phyloP scores from a whole-genome alignment of 2,113 vertebrate genomes.

The Indri indri region DNA sequence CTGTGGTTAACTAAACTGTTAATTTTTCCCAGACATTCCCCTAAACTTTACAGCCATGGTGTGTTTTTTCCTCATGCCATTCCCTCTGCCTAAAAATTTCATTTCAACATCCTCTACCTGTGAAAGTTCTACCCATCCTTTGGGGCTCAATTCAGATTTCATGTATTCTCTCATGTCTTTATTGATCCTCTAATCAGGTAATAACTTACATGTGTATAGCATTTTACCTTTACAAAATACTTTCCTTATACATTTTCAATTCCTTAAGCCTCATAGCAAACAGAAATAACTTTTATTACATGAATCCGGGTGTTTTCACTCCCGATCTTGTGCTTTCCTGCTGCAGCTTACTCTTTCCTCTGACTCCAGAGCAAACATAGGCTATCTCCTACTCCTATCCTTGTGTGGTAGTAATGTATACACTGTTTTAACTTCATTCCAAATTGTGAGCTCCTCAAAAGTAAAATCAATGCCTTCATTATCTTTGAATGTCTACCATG shows the following conservation, averaged over 20 bases:
- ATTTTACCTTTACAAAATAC: background rate
- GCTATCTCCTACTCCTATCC: background rate
- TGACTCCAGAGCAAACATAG: no score
- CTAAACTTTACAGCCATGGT: background rate
- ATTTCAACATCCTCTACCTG: background rate
- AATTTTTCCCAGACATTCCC: background rate
- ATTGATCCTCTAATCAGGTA: background rate
- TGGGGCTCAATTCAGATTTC: background rate
- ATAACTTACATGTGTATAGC: background rate
- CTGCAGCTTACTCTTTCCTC: background rate
- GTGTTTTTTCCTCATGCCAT: background rate
- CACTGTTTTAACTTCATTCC: background rate
- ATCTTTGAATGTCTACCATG: background rate
- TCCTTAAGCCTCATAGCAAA: background rate
- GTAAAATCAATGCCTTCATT: background rate
- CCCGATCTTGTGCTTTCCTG: background rate
- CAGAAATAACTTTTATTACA: background rate
- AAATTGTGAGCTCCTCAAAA: background rate
- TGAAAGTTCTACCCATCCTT: background rate
- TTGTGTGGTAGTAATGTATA: background rate
- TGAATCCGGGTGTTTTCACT: background rate
- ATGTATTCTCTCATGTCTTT: background rate
- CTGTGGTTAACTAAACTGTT: background rate
- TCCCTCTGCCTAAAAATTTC: background rate
- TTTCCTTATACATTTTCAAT: background rate